Evolutionary conservation across 2,113 vertebrate species (phyloP), one percentile per base, ranked within the genome.

Genomic region (Campylorhamphus procurvoides): DNA sequence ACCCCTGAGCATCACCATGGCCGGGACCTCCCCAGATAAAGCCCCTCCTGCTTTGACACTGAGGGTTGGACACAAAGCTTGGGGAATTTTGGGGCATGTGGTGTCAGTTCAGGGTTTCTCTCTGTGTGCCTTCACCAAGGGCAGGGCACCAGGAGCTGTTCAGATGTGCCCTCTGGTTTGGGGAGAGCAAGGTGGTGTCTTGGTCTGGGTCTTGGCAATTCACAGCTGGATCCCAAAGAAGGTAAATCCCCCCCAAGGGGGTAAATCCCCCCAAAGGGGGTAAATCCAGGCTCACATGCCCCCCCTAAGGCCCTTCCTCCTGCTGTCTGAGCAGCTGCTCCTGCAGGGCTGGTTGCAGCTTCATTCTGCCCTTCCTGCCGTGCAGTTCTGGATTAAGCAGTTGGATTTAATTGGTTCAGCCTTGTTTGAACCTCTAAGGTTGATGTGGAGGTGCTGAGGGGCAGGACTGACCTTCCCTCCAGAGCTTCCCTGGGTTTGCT

Each of bases 391-490:
- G 59, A 17, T 86, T 18, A 37, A 37, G 11, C 53, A 19, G 40
- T 37, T 90, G 84, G 31, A 6, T 76, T 73, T 86, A 27, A 58
- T n/a, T 0, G 2, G 33, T 56, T 84, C 56, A 47, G 58, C 73
- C 29, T 63, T 5, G 0, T 50, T 75, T 40, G 47, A 50, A 3
- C 3, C 1, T 0, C 19, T 55, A 25, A 29, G 63, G 7, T 24
- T 6, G 72, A 39, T 0, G 0, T 28, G 76, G n/a, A 58, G 52
- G 22, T 67, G 74, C 85, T 47, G 87, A 39, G 60, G 12, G 8
- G 14, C 82, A 50, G 76, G 50, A 50, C 60, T 13, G 25, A 9
- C 46, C 73, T 72, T 75, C 56, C 56, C 49, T 49, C 27, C 35
- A 5, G 29, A 87, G 37, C 68, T 84, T 10, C 74, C 27, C 62